Conservation (phyloP, 2,797 vertebrate genomes). For the Champsocephalus gunnari region DNA sequence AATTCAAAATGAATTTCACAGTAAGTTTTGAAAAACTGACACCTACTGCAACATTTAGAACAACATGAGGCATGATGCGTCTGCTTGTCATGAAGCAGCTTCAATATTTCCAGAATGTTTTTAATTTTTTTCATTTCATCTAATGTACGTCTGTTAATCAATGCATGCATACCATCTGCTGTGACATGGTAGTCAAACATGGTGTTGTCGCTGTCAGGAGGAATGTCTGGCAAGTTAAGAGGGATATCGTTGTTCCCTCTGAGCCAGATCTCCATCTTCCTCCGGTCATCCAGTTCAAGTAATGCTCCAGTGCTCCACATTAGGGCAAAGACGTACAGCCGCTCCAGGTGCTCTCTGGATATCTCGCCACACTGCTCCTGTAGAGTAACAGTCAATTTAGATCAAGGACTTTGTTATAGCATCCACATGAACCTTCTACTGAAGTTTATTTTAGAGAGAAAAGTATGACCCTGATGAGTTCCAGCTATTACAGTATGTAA, state of each 20-base stretch:
- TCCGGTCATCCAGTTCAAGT: slow-evolving; percentile 90
- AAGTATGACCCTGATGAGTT: not conserved
- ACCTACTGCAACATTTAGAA: not conserved
- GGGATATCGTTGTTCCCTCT: slow-evolving; percentile 77
- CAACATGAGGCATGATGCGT: not conserved
- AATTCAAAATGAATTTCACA: not conserved
- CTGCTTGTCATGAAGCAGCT: not conserved
- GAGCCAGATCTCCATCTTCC: slow-evolving; percentile 92
- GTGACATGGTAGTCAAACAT: slow-evolving; percentile 94
- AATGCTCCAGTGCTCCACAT: slow-evolving; percentile 96
- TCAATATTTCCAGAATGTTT: not conserved
- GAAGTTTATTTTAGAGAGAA: not conserved
- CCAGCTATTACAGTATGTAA: not conserved
- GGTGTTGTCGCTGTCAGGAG: slow-evolving; percentile 82
- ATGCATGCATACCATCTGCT: slow-evolving; percentile 83
- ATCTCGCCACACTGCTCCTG: slow-evolving; percentile 91
- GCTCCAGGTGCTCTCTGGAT: slow-evolving; percentile 86
- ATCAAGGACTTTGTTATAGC: not conserved
- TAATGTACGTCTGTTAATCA: slow-evolving; percentile 29
- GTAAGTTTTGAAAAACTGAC: not conserved
- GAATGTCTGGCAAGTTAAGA: slow-evolving; percentile 88
- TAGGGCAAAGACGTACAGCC: slow-evolving; percentile 92
- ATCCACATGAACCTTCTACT: not conserved
- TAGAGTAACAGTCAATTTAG: slow-evolving; percentile 3
- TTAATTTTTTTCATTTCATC: not conserved